Evolutionary conservation across 2,113 vertebrate genomes (phyloP), one percentile per base, ranked within the genome.

Genomic region (Oriolus oriolus): DNA sequence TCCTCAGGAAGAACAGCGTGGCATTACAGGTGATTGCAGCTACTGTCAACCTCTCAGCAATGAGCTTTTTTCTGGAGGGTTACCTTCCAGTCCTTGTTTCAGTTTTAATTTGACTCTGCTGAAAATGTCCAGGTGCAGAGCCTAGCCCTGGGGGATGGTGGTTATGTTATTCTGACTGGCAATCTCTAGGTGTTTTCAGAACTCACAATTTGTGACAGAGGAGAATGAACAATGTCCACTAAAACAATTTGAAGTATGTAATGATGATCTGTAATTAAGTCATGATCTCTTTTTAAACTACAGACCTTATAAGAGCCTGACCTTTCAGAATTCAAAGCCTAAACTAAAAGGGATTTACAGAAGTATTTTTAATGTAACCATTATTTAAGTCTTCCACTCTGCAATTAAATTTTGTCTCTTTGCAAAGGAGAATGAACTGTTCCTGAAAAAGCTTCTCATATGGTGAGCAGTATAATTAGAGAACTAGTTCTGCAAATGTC

Each of bases 371-470:
- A 75, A 89, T 84, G 50, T 89, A 89, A 90, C 63, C 21, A 75
- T 93, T 89, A 87, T 91, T 93, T 91, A 88, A 95, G 71, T 54
- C 56, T 95, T 87, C 60, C 33, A 81, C 83, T 93, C 66, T 77
- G 54, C 94, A 89, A 95, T 96, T 93, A 94, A 87, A 89, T 95
- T 95, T 94, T 91, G 47, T 91, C 59, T 79, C 49, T 69, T 91
- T 78, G 90, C 63, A 94, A 95, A 65, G 31, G 60, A 84, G 90
- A 80, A 96, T 92, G 90, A 84, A 74, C 79, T 93, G 77, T 94
- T 96, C 90, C 89, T 89, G 83, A 57, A 91, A 95, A 94, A 92
- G 90, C 87, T 93, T 53, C 76, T 97, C 88, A 74, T 85, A 71
- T 60, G 81, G 68, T 85, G 91, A 89, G 76, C 79, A 80, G 24